Conservation (phyloP, 2,888 invertebrate genomes). For the Epicampocera succincta region DNA sequence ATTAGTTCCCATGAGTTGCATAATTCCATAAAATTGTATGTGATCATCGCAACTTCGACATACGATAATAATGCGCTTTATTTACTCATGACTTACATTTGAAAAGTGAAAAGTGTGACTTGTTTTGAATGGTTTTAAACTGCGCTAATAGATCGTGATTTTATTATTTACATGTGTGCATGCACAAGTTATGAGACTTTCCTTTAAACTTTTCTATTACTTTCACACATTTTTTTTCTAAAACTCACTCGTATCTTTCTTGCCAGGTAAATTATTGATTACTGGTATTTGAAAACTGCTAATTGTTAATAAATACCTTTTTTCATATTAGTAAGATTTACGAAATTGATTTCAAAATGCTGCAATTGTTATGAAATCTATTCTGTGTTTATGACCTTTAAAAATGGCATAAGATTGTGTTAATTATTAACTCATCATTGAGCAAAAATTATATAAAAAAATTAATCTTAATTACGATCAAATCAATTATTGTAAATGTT, state of each 20-base stretch:
- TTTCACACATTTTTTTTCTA: conserved; percentile 52
- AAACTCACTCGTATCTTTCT: no score
- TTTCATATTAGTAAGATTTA: not conserved
- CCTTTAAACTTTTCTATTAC: conserved; percentile 58
- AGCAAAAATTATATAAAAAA: no score
- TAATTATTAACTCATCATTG: conserved; percentile 29
- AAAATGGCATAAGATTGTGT: conserved; percentile 43
- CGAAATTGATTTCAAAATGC: not conserved
- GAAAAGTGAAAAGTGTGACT: conserved; percentile 80
- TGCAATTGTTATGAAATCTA: conserved; percentile 36
- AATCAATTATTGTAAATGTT: no score
- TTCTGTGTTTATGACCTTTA: conserved; percentile 21
- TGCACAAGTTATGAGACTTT: conserved; percentile 39
- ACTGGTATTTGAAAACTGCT: conserved; percentile 25
- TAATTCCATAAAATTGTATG: conserved; percentile 14
- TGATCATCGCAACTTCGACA: conserved; percentile 47
- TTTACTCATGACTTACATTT: conserved; percentile 58
- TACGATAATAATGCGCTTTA: not conserved
- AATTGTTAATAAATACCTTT: conserved; percentile 35
- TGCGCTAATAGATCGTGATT: conserved; percentile 73
- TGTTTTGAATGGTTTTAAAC: conserved; percentile 40
- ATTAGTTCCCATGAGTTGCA: conserved; percentile 40
- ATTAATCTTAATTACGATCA: no score
- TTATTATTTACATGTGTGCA: conserved; percentile 74
- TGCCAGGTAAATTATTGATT: no score